Evolutionary conservation across 2,113 vertebrate genomes (phyloP).

Genomic region (Heterotis niloticus): DNA sequence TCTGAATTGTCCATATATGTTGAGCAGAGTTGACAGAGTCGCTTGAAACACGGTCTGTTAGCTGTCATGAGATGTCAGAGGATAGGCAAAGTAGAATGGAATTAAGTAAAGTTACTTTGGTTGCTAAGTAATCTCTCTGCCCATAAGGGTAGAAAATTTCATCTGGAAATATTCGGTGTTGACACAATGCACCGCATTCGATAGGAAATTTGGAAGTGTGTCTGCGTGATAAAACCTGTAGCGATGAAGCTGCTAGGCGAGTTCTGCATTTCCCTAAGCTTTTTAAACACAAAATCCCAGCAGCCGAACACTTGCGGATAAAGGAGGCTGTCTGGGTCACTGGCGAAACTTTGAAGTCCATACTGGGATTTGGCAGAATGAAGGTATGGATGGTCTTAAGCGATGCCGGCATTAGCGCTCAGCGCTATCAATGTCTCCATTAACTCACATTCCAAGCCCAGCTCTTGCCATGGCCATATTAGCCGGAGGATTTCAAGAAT

Average conservation of each 20-base stretch:
- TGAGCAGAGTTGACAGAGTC: too few species aligned
- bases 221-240: constrained; percentile 19
- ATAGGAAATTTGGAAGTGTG: constrained; percentile 41
- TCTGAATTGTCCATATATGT: neutral
- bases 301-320: constrained; percentile 33
- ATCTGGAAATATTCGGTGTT: constrained; percentile 21
- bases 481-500: constrained; percentile 53
- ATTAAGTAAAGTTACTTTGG: too few species aligned
- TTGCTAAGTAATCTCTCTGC: neutral
- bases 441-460: constrained; percentile 55
- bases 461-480: constrained; percentile 51
- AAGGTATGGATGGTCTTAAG: constrained; percentile 53
- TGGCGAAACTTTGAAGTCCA: constrained; percentile 50
- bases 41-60: too few species aligned
- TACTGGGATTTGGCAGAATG: constrained; percentile 55
- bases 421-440: constrained; percentile 56
- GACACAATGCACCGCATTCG: constrained; percentile 41
- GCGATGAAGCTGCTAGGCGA: neutral
- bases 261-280: constrained; percentile 11
- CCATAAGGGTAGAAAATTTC: neutral
- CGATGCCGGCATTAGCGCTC: constrained; percentile 49
- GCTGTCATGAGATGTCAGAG: too few species aligned
- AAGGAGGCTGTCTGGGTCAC: constrained; percentile 44
- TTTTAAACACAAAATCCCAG: constrained; percentile 40
- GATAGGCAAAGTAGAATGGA: too few species aligned